A percentile compares a stretch with the other conserved stretches of the same genome.
Conservation (phyloP, 2,797 vertebrate genomes). For the Hozukius guyotensis region DNA sequence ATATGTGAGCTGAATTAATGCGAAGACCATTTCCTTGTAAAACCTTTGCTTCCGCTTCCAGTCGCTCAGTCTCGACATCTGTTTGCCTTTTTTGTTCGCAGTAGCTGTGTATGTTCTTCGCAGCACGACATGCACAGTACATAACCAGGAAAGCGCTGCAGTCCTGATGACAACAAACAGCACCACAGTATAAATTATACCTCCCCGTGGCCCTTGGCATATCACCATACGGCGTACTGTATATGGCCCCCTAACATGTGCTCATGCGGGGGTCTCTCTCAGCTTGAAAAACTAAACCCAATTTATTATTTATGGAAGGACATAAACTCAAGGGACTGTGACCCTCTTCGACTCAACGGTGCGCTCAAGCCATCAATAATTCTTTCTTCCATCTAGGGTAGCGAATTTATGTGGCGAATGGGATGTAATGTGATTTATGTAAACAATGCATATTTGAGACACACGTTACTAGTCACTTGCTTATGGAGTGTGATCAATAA, state of each 20-base stretch:
- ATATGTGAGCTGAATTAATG: constrained; percentile 56
- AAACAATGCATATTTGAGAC: constrained; percentile 65
- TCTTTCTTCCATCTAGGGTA: constrained; percentile 28
- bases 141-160: neutral
- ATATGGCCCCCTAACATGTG: constrained; percentile 62
- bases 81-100: constrained; percentile 14
- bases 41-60: constrained; percentile 19
- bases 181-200: constrained; percentile 43
- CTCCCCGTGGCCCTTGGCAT: constrained; percentile 51
- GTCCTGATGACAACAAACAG: constrained; percentile 35
- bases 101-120: constrained; percentile 13
- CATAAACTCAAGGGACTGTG: constrained; percentile 76
- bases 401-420: constrained; percentile 42
- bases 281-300: constrained; percentile 79
- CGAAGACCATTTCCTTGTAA: constrained; percentile 24
- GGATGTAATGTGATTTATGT: constrained; percentile 68
- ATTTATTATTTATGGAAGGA: constrained; percentile 83
- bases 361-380: constrained; percentile 64
- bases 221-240: constrained; percentile 28
- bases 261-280: constrained; percentile 66
- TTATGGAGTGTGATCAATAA: constrained; percentile 66
- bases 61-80: constrained; percentile 27
- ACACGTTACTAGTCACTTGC: constrained; percentile 59
- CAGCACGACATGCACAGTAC: neutral
- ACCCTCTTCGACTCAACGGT: constrained; percentile 54